Conservation (phyloP, 2,888 invertebrate species). For the Nomada ferruginata region DNA sequence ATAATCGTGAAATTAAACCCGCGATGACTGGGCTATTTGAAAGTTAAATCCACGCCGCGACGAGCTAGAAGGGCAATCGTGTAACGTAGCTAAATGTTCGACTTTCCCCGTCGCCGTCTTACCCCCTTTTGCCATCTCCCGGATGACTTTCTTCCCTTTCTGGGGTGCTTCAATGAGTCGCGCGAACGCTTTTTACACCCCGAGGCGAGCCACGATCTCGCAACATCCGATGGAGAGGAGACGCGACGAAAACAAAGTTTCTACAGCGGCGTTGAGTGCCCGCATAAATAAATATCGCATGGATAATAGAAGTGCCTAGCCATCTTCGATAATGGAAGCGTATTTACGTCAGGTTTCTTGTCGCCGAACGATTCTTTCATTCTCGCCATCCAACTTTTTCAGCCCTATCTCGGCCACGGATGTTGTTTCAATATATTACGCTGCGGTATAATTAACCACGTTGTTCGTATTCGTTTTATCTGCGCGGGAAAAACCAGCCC, state of each 20-base stretch:
- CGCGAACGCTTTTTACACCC: conserved; percentile 22
- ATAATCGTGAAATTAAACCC: conserved; percentile 60
- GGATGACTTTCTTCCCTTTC: not conserved
- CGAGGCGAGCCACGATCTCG: not conserved
- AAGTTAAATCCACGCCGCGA: conserved; percentile 52
- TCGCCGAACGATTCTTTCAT: conserved; percentile 34
- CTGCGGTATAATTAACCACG: conserved; percentile 66
- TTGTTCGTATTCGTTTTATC: not conserved
- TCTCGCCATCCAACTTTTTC: conserved; percentile 25
- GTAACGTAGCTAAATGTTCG: conserved; percentile 38
- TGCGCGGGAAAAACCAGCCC: too few species aligned
- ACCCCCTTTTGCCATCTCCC: not conserved
- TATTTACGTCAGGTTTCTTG: conserved; percentile 70
- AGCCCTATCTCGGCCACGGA: conserved; percentile 62
- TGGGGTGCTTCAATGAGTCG: conserved; percentile 18
- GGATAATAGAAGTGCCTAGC: conserved; percentile 65
- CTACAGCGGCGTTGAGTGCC: conserved; percentile 12
- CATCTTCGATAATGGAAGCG: conserved; percentile 67
- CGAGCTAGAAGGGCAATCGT: conserved; percentile 53
- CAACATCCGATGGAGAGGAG: conserved; percentile 4
- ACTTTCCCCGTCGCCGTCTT: not conserved
- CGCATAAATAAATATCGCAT: conserved; percentile 61
- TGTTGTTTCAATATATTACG: conserved; percentile 68
- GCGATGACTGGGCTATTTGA: conserved; percentile 54
- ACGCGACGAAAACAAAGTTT: conserved; percentile 22